phyloP scores from a whole-genome alignment of 2,113 vertebrate genomes.

The Gymnogyps californianus region DNA sequence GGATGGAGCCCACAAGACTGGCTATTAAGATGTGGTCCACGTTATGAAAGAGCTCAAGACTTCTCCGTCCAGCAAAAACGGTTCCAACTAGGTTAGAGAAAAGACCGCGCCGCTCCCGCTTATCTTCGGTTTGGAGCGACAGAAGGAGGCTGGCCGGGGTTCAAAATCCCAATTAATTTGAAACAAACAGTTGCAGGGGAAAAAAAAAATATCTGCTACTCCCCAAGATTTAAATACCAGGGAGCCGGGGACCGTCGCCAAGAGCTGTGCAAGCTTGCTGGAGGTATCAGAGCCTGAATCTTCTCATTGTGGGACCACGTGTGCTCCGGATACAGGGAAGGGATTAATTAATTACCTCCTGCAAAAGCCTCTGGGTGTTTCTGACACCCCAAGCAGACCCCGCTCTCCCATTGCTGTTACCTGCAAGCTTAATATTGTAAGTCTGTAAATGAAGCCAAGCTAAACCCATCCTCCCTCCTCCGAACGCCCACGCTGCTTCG shows the following conservation, averaged over 20 bases:
- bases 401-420: neutral
- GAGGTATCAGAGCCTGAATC: neutral
- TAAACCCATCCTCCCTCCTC: neutral
- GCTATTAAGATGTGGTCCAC: neutral
- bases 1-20: neutral
- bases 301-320: neutral
- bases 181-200: neutral
- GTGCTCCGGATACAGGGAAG: neutral
- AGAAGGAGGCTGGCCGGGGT: neutral
- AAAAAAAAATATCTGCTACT: neutral
- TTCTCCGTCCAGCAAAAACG: neutral
- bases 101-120: neutral
- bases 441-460: neutral
- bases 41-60: neutral
- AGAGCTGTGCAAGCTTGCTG: neutral
- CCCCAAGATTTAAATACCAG: neutral
- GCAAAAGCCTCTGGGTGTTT: neutral
- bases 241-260: neutral
- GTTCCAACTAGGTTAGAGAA: constrained; percentile 10
- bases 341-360: neutral
- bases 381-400: neutral
- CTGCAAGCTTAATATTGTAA: neutral
- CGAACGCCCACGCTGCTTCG: neutral
- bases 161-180: neutral
- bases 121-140: neutral